phyloP scores from a whole-genome alignment of 2,113 vertebrate genomes.

The Pantherophis guttatus region DNA sequence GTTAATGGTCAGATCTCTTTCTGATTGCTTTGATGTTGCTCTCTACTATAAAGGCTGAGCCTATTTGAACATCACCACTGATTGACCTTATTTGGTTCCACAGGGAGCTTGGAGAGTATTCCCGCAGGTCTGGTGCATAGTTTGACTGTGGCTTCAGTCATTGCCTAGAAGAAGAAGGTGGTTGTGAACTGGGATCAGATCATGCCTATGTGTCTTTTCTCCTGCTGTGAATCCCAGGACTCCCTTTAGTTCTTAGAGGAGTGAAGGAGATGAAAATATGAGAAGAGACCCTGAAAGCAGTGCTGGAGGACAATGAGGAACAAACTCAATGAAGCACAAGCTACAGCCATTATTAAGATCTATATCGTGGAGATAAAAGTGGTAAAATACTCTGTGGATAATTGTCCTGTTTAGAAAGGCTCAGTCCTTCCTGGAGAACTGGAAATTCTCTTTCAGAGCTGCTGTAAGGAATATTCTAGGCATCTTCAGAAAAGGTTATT shows the following conservation, averaged over 20 bases:
- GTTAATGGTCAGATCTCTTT: not conserved
- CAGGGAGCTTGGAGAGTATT: not conserved
- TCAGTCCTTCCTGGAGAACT: not conserved
- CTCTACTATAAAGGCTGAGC: not conserved
- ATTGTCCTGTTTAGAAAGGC: not conserved
- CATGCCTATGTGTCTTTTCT: not conserved
- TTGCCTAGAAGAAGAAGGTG: not conserved
- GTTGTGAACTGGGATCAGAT: not conserved
- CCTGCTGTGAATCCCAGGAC: not conserved
- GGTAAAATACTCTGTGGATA: not conserved
- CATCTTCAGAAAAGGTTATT: not conserved
- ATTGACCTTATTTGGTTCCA: not conserved
- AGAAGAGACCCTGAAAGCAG: not conserved
- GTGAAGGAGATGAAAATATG: not conserved
- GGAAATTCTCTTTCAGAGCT: not conserved
- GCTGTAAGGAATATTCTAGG: not conserved
- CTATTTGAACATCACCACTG: not conserved
- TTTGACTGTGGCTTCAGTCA: not conserved
- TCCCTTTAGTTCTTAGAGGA: not conserved
- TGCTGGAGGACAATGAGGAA: not conserved
- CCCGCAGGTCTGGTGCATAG: not conserved
- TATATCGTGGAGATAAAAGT: not conserved
- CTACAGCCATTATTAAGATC: not conserved
- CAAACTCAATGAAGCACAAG: not conserved
- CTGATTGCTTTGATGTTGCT: not conserved